Percentiles rank a stretch among this genome's conserved stretches.
phyloP scores from a whole-genome alignment of 2,888 invertebrate genomes.

The Cylindroiulus punctatus region DNA sequence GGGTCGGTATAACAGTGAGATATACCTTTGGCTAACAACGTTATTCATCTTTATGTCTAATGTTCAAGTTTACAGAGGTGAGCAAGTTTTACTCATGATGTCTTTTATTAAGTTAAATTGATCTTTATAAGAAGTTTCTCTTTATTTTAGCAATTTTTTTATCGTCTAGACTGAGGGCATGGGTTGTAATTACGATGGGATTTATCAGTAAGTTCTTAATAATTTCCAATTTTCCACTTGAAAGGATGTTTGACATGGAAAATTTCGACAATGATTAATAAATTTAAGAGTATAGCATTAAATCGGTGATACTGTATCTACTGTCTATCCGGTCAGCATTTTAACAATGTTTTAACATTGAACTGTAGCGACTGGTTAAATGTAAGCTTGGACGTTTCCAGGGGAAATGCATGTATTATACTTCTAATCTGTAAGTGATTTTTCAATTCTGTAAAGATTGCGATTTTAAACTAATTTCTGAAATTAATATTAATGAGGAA shows the following conservation, averaged over 20 bases:
- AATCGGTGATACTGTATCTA: too few species aligned
- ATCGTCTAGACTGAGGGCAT: slow-evolving; percentile 3
- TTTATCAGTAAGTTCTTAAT: not conserved
- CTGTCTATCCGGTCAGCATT: too few species aligned
- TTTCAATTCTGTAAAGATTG: too few species aligned
- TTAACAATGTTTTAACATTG: too few species aligned
- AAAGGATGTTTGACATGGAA: not conserved
- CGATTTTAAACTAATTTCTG: too few species aligned
- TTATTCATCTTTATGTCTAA: slow-evolving; percentile 54
- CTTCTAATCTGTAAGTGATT: too few species aligned
- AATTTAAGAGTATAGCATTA: too few species aligned
- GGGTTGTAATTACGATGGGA: slow-evolving; percentile 38
- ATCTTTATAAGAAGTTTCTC: not conserved
- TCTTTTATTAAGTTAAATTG: not conserved
- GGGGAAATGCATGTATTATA: not conserved
- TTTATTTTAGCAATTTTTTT: slow-evolving; percentile 43
- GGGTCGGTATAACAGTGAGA: slow-evolving; percentile 51
- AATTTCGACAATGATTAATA: not conserved
- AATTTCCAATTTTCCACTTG: not conserved
- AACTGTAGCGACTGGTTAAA: too few species aligned
- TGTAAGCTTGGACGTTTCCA: too few species aligned
- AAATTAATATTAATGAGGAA: too few species aligned
- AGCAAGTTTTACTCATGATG: not conserved
- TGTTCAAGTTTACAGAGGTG: slow-evolving; percentile 55
- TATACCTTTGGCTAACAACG: slow-evolving; percentile 55